These are phyloP conservation scores for Prietella phreatophila DNA, from an alignment of 2,113 vertebrate species.

Conservation along the genomic window DNA sequence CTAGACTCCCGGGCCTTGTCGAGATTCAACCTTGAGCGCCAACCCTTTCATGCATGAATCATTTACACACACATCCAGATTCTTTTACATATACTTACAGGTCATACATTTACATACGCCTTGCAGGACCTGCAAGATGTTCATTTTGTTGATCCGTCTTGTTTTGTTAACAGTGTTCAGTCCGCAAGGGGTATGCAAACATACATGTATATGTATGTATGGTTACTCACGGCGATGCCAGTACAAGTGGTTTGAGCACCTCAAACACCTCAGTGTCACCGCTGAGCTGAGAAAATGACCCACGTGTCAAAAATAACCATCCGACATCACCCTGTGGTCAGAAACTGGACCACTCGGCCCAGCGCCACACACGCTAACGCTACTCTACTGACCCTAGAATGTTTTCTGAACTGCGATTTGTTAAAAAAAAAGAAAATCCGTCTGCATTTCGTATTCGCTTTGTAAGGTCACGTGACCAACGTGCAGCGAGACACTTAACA, in stretches of 20 bases:
- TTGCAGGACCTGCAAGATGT: no score
- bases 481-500: not conserved
- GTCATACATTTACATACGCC: no score
- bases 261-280: not conserved
- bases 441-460: not conserved
- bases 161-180: no score
- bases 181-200: no score
- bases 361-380: not conserved
- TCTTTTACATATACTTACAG: no score
- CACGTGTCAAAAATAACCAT: not conserved
- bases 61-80: no score
- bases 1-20: not conserved
- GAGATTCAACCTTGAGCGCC: not conserved
- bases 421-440: no score
- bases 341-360: not conserved
- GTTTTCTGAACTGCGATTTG: not conserved
- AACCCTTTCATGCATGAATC: no score
- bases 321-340: not conserved
- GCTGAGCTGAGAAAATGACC: not conserved
- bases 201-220: not conserved
- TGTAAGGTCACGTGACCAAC: not conserved
- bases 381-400: not conserved
- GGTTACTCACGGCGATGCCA: not conserved
- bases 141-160: no score
- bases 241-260: not conserved